Conservation (phyloP, 2,888 invertebrate species). For the Copidosoma aretas region DNA sequence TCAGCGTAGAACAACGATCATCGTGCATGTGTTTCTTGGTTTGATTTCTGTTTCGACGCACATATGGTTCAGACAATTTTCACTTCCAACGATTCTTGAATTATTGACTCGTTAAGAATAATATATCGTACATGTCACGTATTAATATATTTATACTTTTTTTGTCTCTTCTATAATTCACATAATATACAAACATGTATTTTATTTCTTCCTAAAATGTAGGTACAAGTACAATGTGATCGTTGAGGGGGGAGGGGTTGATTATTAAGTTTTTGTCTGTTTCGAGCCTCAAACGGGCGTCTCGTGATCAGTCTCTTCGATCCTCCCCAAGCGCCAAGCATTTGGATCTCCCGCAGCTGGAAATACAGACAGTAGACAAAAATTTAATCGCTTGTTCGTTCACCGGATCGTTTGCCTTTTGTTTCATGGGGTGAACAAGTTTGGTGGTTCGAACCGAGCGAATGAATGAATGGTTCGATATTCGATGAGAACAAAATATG, state of each 20-base stretch:
- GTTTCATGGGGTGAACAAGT: no score
- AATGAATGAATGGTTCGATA: no score
- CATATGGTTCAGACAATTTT: background rate
- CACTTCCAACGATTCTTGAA: background rate
- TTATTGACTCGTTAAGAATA: constrained; percentile 1
- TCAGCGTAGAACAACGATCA: background rate
- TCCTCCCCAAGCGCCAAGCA: constrained; percentile 81
- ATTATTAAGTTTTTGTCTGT: constrained; percentile 7
- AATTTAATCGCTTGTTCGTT: background rate
- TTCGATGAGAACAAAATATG: no score
- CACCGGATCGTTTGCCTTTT: no score
- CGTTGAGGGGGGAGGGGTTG: constrained; percentile 1
- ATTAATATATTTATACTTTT: background rate
- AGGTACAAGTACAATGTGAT: background rate
- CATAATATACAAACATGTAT: background rate
- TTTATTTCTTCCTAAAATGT: constrained; percentile 9
- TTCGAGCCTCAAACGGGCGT: constrained; percentile 73
- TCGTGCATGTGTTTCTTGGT: background rate
- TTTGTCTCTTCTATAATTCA: background rate
- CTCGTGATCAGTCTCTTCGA: constrained; percentile 82
- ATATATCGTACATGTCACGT: background rate
- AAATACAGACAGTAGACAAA: constrained; percentile 23
- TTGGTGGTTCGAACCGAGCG: no score
- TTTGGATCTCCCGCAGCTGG: constrained; percentile 73
- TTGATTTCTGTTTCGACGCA: background rate